Evolutionary conservation across 2,797 vertebrate genomes (phyloP).

Genomic region (Hapalemur alaotrensis): DNA sequence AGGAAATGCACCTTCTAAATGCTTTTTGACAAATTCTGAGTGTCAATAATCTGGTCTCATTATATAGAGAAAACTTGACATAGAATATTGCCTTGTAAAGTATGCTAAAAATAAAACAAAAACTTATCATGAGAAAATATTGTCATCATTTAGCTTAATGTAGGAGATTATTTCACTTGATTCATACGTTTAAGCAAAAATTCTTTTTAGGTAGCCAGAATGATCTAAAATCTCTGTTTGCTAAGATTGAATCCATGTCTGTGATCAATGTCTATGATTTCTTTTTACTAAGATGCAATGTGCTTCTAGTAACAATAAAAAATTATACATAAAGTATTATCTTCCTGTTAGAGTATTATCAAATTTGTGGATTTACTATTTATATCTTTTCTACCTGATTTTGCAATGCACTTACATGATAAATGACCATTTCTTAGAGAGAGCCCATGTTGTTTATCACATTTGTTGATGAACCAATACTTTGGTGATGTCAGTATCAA

Average conservation of each 20-base stretch:
- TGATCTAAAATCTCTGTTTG: background rate
- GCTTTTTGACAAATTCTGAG: background rate
- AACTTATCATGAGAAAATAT: background rate
- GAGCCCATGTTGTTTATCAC: background rate
- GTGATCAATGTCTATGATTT: background rate
- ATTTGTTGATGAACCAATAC: background rate
- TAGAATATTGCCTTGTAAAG: background rate
- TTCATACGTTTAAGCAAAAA: background rate
- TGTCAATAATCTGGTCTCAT: background rate
- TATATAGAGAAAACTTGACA: background rate
- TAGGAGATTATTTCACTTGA: background rate
- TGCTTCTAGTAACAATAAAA: background rate
- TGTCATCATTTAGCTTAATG: background rate
- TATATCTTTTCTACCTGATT: background rate
- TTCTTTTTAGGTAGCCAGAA: background rate
- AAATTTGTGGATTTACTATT: background rate
- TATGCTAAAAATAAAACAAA: background rate
- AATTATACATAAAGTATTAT: background rate
- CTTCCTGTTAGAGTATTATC: background rate
- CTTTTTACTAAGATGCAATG: background rate
- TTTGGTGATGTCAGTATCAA: background rate
- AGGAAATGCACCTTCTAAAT: background rate
- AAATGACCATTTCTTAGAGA: background rate
- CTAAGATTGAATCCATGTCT: background rate
- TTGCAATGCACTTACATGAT: background rate